Base-by-base conservation (phyloP, 2,888 invertebrate genomes). In the Morinoia aosen region DNA sequence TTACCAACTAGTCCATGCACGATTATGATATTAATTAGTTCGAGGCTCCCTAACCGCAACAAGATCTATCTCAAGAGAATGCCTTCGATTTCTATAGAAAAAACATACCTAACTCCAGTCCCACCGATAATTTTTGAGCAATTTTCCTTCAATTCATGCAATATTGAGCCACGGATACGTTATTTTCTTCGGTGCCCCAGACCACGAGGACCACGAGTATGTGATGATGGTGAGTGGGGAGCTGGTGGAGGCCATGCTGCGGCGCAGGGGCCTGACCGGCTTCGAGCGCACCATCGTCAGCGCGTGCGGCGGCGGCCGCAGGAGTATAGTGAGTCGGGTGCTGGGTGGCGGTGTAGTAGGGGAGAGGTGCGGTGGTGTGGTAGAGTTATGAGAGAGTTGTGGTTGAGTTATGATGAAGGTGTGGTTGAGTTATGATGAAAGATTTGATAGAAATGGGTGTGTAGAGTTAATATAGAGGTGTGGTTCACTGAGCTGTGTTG, bases 121-220 rank as follows among this genome's bases (percentile, higher is more conserved):
- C 48, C 48, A 48, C 48, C 2, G 48, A 48, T 48, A 48, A 48
- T 48, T 48, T 48, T 5, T 48, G 48, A 2, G 3, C 48, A 48
- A 48, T 48, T 48, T 48, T 48, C 5, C 48, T 5, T 48, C 5
- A 48, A 48, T 48, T 48, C 48, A 48, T 48, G 48, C 48, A 48
- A 5, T 48, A 48, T 48, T 48, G 48, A 48, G 48, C 48, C 3
- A 5, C 48, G 48, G 48, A 48, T 2, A 76, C 25, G 10, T 10
- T 14, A 33, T 76, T 16, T 39, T 33, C 40, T 0, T 39, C 88
- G 33, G 0, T 90, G 90, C 40, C 90, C 76, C 93, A 93, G 93
- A 93, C 93, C 93, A 93, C 93, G 93, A 57, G 57, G 57, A 93
- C 93, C 93, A 93, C 93, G 93, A 93, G 57, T 57, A 57, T 25